Evolutionary conservation across 2,113 vertebrate species (phyloP), one percentile per base, ranked within the genome.

Genomic region (Oncorhynchus masou): DNA sequence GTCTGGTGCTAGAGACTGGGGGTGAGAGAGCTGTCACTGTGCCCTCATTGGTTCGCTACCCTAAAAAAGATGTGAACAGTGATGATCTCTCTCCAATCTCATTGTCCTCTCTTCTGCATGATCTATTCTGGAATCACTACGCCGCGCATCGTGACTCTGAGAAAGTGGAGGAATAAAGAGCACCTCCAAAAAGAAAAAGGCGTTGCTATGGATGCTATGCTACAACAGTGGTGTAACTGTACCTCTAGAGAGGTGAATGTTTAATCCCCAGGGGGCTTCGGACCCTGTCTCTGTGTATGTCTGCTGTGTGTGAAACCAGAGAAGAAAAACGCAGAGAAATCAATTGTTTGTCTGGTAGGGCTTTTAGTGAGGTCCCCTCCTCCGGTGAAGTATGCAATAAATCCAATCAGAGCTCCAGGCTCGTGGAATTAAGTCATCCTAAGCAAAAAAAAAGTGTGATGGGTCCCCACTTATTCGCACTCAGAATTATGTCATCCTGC

Each of bases 341-440:
- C 87, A 84, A 87, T 88, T 71, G 77, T 86, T 91, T 90, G 80
- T 84, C 84, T 91, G 73, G 71, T 83, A 86, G 82, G 69, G 65
- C 77, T 73, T 74, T 78, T 68, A 69, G 74, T 81, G 68, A 77
- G 78, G 25, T 73, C 59, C 27, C 16, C 68, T 64, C 78, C 60
- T 85, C 77, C 74, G 65, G 20, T 87, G 70, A 83, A 75, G 80
- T 88, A 87, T 87, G 88, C 91, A 92, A 91, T 86, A 88, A 78
- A 79, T 83, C 71, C 68, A 73, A 70, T 79, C 76, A 79, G 68
- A 67, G 65, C n/a, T 67, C 34, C 79, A 7, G 6, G 27, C 65
- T 71, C 54, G 76, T 25, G 60, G 73, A 68, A 59, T 70, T 22
- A 20, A 13, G 59, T 24, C 59, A 70, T 74, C 34, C 65, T 67